Conservation (phyloP, 1,140 invertebrate genomes). For the Leptestheria dahalacensis region DNA sequence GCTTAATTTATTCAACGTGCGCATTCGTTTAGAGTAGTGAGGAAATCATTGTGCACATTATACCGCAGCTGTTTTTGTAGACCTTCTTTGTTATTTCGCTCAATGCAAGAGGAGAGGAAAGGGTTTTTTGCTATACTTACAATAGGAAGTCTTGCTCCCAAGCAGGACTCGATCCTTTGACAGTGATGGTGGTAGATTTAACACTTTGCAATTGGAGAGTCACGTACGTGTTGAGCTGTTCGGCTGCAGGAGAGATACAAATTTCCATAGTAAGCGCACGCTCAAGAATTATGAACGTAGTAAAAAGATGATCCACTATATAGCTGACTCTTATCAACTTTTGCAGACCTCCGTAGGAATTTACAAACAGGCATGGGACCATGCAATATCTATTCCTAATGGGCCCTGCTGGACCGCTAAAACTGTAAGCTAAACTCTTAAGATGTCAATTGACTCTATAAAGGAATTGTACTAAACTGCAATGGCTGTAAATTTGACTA, state of each 20-base stretch:
- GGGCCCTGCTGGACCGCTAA: no score
- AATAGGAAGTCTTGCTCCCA: slow-evolving; percentile 99
- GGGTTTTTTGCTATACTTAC: slow-evolving; percentile 47
- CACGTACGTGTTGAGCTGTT: slow-evolving; percentile 79
- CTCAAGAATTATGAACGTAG: background rate
- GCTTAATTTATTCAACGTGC: no score
- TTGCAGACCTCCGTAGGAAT: background rate
- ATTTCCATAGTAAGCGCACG: slow-evolving; percentile 3
- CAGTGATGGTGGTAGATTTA: slow-evolving; percentile 91
- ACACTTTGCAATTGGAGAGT: slow-evolving; percentile 94
- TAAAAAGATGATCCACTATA: background rate
- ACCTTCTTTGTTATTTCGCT: no score
- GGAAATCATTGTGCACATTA: no score
- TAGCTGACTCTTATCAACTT: background rate
- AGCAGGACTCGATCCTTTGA: slow-evolving; percentile 83
- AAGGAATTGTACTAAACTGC: no score
- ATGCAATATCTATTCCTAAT: no score
- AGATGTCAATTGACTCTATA: no score
- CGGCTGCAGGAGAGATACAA: slow-evolving; percentile 38
- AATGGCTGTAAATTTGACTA: no score
- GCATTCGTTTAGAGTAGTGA: no score
- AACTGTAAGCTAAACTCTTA: no score
- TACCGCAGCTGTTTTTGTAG: no score
- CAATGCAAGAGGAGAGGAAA: no score
- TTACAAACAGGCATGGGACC: background rate